Base-by-base conservation (phyloP, 2,113 vertebrate species). In the Suncus etruscus region DNA sequence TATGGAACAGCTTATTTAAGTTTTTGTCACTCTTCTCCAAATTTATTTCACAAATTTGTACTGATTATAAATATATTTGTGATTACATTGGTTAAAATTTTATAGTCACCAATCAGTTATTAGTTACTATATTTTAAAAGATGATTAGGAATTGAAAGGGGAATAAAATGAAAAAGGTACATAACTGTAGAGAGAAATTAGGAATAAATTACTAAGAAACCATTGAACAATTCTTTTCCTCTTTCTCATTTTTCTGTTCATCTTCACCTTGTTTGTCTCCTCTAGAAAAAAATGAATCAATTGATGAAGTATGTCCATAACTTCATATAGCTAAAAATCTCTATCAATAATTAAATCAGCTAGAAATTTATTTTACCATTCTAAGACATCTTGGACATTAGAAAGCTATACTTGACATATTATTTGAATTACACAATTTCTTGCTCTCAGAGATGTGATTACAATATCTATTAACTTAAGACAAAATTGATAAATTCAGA, bases 221-320 rank as follows among this genome's bases (percentile, higher is more conserved):
- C 32, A 47, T 39, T 39, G 61, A 11, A 58, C 39, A 91, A 90
- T 73, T 12, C 15, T 83, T 48, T 15, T 29, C 1, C 83, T 4
- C 39, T 86, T 83, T 75, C 11, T 87, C 8, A 51, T 4, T 16
- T 83, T 82, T 24, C 20, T 2, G 61, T 50, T 82, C 22, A 87
- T 24, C 39, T 11, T 54, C 39, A 77, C 0, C 73, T 6, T 77
- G 22, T 91, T 48, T 84, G 72, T 75, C 58, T 61, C 86, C 51
- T 25, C 91, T 29, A 4, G 74, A 14, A 22, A 65, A 65, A 93
- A 89, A 51, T 48, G 84, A 78, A 89, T 79, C 58, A 85, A 58
- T 66, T 14, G 3, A 18, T 72, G 47, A 18, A 80, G 1, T 75
- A 68, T 80, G 15, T 11, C 24, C 69, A 18, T 45, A 31, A 22